Percentiles rank a stretch among this genome's conserved stretches.
Evolutionary conservation across 2,888 invertebrate genomes (phyloP).

Genomic region (Cheilosia impressa): DNA sequence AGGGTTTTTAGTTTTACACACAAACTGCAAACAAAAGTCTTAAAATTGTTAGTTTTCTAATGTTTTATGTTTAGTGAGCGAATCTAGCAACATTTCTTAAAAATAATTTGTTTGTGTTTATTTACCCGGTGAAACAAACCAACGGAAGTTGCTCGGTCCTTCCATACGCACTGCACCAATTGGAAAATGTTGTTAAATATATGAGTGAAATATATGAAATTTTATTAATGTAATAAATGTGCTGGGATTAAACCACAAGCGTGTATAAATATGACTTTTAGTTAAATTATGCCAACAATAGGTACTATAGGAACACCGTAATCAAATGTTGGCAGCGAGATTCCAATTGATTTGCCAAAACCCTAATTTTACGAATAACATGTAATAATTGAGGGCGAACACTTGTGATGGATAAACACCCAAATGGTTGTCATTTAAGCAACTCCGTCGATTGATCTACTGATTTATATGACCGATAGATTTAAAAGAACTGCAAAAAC

Average conservation of each 20-base stretch:
- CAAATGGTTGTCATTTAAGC: too few relatives aligned
- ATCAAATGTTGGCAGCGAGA: neutral
- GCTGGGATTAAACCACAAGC: conserved; percentile 41
- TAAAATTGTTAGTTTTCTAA: conserved; percentile 47
- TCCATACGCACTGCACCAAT: conserved; percentile 79
- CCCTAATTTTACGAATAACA: too few relatives aligned
- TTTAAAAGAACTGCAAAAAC: too few relatives aligned
- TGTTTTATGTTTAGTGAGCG: conserved; percentile 13
- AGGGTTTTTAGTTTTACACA: conserved; percentile 21
- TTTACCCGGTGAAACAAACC: conserved; percentile 83
- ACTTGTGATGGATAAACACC: too few relatives aligned
- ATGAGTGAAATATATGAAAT: conserved; percentile 35
- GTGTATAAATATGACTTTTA: neutral
- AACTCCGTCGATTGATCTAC: too few relatives aligned
- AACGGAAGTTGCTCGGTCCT: conserved; percentile 81
- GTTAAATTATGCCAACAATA: neutral
- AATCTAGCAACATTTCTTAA: conserved; percentile 44
- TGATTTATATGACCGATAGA: too few relatives aligned
- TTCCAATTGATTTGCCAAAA: too few relatives aligned
- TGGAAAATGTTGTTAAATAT: conserved; percentile 59
- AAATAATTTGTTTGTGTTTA: conserved; percentile 51
- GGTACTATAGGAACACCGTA: neutral
- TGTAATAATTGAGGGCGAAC: too few relatives aligned
- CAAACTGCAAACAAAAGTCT: conserved; percentile 49
- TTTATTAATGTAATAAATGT: conserved; percentile 34